Conservation (phyloP, 2,113 vertebrate genomes). For the Pseudolaguvia tuberculata region DNA sequence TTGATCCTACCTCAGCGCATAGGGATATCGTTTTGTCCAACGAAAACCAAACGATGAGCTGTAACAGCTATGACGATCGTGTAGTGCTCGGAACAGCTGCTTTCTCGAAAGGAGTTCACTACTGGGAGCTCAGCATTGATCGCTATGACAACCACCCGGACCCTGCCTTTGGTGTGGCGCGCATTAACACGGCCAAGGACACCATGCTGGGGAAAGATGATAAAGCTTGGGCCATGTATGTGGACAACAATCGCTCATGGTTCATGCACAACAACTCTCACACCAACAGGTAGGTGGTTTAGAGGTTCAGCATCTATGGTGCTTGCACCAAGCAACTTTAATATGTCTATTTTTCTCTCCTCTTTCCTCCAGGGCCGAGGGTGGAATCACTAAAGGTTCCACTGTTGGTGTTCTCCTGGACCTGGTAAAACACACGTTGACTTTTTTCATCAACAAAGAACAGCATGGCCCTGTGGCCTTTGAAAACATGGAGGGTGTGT, state of each 20-base stretch:
- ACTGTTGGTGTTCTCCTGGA: constrained; percentile 90
- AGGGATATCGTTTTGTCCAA: constrained; percentile 91
- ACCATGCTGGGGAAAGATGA: constrained; percentile 97
- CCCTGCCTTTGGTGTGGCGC: constrained; percentile 90
- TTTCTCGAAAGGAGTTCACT: constrained; percentile 92
- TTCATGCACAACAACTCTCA: constrained; percentile 99
- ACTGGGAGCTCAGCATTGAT: constrained; percentile 91
- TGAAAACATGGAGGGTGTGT: constrained; percentile 88
- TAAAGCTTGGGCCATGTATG: constrained; percentile 98
- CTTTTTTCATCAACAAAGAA: constrained; percentile 92
- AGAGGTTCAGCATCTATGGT: too few relatives aligned
- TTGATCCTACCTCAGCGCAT: constrained; percentile 89
- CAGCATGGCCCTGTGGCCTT: constrained; percentile 95
- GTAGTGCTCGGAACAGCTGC: constrained; percentile 92
- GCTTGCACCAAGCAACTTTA: too few relatives aligned
- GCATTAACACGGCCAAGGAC: constrained; percentile 89
- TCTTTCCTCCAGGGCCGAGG: constrained; percentile 78
- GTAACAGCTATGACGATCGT: constrained; percentile 94
- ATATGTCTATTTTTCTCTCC: constrained; percentile 18
- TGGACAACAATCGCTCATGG: constrained; percentile 99
- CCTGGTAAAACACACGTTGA: constrained; percentile 84
- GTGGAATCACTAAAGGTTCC: constrained; percentile 87
- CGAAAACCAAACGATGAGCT: constrained; percentile 90
- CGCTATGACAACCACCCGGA: constrained; percentile 97
- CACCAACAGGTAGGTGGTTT: constrained; percentile 82